Base-by-base conservation (phyloP, 2,888 invertebrate genomes). In the Pyrocoelia pectoralis region DNA sequence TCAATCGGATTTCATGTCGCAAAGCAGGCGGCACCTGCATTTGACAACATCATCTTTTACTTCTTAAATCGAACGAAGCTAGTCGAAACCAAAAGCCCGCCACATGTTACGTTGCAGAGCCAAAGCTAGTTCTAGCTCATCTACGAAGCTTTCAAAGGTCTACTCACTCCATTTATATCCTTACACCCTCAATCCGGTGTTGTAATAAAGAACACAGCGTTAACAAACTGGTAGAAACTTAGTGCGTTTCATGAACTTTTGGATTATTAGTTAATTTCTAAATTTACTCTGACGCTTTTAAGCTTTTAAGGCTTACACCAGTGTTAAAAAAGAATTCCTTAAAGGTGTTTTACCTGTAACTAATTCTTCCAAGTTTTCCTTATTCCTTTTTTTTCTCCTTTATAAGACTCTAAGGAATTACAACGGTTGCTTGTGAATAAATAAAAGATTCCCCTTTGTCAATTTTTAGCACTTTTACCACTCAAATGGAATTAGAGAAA, bases 21-120 rank as follows among this genome's bases (percentile, higher is more conserved):
- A 70, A 69, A 70, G 72, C 73, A 69, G 67, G 10, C 41, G 9
- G 3, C 77, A 75, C 74, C 75, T 76, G 77, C 70, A 70, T 68
- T 69, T 77, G 77, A 77, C 77, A 76, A 72, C 75, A 73, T 74
- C 75, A 76, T 76, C 74, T 73, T 74, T 75, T 72, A 70, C 70
- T 69, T 69, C 73, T 71, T 69, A 69, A 73, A 73, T 72, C 72
- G 71, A 72, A 71, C 67, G 53, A 52, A 62, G 66, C 64, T 58
- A 66, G 61, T 68, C 64, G 65, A 63, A 69, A 68, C 69, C 67
- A 64, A 68, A 66, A 61, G 67, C 48, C 68, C 59, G 71, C 70
- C 70, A 68, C 70, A 69, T 69, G 69, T 65, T 69, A 69, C 69
- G 49, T 52, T 61, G 65, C 56, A 55, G 59, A 48, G 40, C 56